Conservation (phyloP, 2,797 vertebrate genomes). For the Acrossocheilus wenchowensis region DNA sequence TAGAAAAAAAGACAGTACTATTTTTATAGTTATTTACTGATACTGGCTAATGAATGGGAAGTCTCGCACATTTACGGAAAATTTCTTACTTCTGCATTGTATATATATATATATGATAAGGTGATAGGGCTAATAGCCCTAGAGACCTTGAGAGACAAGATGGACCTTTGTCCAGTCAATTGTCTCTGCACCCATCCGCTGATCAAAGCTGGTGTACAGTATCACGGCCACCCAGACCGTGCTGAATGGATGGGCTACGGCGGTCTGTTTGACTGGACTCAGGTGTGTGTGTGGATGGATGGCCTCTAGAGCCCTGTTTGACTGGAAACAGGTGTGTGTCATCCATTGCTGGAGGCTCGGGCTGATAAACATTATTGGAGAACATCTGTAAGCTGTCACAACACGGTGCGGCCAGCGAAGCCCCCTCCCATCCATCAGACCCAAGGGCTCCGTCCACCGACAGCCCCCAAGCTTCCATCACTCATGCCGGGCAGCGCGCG, state of each 20-base stretch:
- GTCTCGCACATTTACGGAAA: too few species aligned
- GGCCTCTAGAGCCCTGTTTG: slow-evolving; percentile 70
- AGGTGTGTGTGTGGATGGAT: slow-evolving; percentile 54
- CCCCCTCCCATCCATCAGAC: slow-evolving; percentile 77
- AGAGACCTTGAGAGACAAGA: slow-evolving; percentile 4
- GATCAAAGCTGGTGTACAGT: slow-evolving; percentile 54
- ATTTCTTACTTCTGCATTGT: not conserved
- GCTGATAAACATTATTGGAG: slow-evolving; percentile 85
- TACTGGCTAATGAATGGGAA: too few species aligned
- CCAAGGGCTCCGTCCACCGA: slow-evolving; percentile 59
- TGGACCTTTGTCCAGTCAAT: slow-evolving; percentile 21
- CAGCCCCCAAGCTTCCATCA: slow-evolving; percentile 68
- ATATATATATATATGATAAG: not conserved
- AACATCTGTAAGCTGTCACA: slow-evolving; percentile 87
- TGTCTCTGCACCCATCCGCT: slow-evolving; percentile 21
- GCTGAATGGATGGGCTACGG: slow-evolving; percentile 52
- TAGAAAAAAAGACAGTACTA: too few species aligned
- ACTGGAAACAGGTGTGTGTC: slow-evolving; percentile 84
- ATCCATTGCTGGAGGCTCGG: slow-evolving; percentile 77
- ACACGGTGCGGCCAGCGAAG: slow-evolving; percentile 67
- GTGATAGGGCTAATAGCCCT: not conserved
- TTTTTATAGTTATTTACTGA: too few species aligned
- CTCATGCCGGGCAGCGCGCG: slow-evolving; percentile 65
- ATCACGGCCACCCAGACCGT: slow-evolving; percentile 70
- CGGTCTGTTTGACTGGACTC: slow-evolving; percentile 66